A percentile compares a stretch with the other conserved stretches of the same genome.
Conservation (phyloP, 2,113 vertebrate genomes). For the Ceyx cyanopectus region DNA sequence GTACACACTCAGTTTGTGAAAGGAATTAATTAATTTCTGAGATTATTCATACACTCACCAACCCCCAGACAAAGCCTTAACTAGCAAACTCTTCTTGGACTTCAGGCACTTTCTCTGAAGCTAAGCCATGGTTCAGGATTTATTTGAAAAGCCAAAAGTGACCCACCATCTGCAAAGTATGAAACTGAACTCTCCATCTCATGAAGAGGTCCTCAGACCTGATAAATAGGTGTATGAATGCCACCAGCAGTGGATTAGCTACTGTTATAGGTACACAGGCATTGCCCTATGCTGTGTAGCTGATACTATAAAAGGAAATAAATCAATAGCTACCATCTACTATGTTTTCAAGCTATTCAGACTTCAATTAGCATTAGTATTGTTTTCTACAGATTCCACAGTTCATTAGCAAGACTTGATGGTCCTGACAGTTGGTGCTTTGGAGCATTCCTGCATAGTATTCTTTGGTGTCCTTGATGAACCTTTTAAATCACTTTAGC, state of each 20-base stretch:
- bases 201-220: not conserved
- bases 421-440: conserved; percentile 55
- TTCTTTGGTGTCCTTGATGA: conserved; percentile 50
- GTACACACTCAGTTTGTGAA: not conserved
- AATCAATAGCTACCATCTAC: not conserved
- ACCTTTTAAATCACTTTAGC: conserved; percentile 61
- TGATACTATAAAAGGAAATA: not conserved
- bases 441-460: conserved; percentile 6
- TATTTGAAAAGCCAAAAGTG: not conserved
- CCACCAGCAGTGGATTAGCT: not conserved
- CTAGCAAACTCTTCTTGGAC: not conserved
- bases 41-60: not conserved
- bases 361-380: conserved; percentile 33
- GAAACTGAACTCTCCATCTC: not conserved
- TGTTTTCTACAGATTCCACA: conserved; percentile 29
- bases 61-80: not conserved
- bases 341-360: not conserved
- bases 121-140: not conserved
- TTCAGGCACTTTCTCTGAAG: not conserved
- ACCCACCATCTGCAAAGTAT: not conserved
- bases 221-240: not conserved
- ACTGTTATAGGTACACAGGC: not conserved
- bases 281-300: not conserved
- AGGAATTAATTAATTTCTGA: not conserved
- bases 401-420: conserved; percentile 46